phyloP scores from a whole-genome alignment of 1,140 invertebrate genomes.

The Solen grandis region DNA sequence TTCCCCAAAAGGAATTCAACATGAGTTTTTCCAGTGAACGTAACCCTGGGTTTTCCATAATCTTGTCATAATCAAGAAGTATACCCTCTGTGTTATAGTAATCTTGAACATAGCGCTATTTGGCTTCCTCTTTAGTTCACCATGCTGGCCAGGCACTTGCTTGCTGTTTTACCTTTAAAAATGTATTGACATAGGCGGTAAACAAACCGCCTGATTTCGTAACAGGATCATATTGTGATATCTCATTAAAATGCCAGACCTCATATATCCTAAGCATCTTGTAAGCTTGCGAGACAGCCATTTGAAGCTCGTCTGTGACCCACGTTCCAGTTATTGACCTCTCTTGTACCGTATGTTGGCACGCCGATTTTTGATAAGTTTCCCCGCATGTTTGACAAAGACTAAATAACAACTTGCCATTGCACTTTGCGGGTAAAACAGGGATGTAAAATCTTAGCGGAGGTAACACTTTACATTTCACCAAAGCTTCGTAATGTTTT shows the following conservation, averaged over 20 bases:
- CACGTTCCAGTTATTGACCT: neutral
- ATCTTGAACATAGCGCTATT: too few relatives aligned
- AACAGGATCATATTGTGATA: too few relatives aligned
- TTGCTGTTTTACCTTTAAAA: conserved; percentile 63
- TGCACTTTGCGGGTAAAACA: neutral
- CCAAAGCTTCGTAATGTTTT: too few relatives aligned
- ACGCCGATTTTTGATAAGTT: neutral
- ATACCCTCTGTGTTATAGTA: conserved; percentile 75
- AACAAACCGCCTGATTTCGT: too few relatives aligned
- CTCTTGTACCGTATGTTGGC: neutral
- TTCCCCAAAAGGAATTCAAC: too few relatives aligned
- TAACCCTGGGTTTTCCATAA: conserved; percentile 75
- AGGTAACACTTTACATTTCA: too few relatives aligned
- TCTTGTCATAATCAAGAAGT: conserved; percentile 71
- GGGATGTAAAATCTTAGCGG: neutral
- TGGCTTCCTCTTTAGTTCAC: too few relatives aligned
- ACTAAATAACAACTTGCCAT: neutral
- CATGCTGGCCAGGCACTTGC: conserved; percentile 54
- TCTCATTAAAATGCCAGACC: too few relatives aligned
- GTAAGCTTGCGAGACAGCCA: neutral
- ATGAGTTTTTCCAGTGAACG: conserved; percentile 56
- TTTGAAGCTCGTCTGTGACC: conserved; percentile 2
- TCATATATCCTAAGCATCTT: too few relatives aligned
- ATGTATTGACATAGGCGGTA: too few relatives aligned
- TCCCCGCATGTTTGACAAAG: neutral